Evolutionary conservation across 2,113 vertebrate species (phyloP), one percentile per base, ranked within the genome.

Genomic region (Boleophthalmus pectinirostris): DNA sequence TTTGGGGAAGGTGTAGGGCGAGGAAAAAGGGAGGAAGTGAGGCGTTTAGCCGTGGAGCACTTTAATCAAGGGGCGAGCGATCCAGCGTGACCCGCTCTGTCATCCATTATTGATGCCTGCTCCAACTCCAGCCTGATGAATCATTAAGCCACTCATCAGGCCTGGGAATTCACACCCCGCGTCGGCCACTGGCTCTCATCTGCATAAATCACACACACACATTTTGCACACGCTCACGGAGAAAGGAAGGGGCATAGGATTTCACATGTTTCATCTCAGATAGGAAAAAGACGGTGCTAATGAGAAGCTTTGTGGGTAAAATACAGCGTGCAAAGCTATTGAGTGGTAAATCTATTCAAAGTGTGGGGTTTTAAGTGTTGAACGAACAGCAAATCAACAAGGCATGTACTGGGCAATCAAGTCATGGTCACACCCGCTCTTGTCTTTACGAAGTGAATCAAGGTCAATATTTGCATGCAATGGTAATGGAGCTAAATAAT

Each of bases 61-160:
- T 91, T 91, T 91, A 92, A 92, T 92, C 90, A 92, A 89, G 86
- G 89, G 88, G 89, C 67, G 73, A 87, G 84, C 86, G 88, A 91
- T 92, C 88, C 87, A 88, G 87, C 87, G 85, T 89, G 91, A 89
- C 90, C 87, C 84, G 86, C 83, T 91, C 90, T 88, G 87, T 87
- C 89, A 91, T 92, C 89, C 85, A 91, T 91, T 92, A 92, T 92
- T 92, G 89, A 91, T 91, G 91, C 86, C 87, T 92, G 88, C 89
- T 85, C 87, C 75, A 86, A 83, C 83, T 74, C 80, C 58, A 61
- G 86, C 75, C 91, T 91, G 91, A 91, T 92, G 89, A 92, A 91
- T 92, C 90, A 92, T 92, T 92, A 91, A 92, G 90, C 87, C 77
- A 89, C 89, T 91, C 87, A 86, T 92, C 86, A 89, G 87, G 87